Conservation (phyloP, 2,797 vertebrate species). For the Diplodus sargus region DNA sequence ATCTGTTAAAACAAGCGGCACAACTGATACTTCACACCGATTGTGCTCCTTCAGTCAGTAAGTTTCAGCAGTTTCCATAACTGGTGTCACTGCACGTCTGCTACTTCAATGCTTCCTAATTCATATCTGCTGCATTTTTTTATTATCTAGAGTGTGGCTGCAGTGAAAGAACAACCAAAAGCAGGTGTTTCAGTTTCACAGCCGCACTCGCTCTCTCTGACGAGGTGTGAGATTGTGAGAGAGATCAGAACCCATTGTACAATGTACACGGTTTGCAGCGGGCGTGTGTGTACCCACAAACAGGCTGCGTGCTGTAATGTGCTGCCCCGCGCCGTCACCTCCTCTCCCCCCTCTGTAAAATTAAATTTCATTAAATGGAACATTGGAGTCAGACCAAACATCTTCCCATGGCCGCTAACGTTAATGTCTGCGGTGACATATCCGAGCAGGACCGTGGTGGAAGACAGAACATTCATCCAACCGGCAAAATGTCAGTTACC, state of each 20-base stretch:
- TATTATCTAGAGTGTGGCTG: not conserved
- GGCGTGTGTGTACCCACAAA: not conserved
- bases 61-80: not conserved
- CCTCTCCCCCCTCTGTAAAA: not conserved
- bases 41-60: too few relatives aligned
- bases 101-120: not conserved
- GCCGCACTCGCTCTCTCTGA: not conserved
- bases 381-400: not conserved
- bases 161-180: not conserved
- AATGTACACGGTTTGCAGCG: not conserved
- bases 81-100: not conserved
- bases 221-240: not conserved
- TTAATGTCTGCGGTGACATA: conserved; percentile 16
- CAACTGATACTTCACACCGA: not conserved
- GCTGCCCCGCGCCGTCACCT: not conserved
- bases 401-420: not conserved
- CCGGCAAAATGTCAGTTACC: conserved; percentile 61
- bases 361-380: not conserved
- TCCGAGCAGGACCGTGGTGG: not conserved
- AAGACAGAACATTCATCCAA: conserved; percentile 32
- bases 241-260: not conserved
- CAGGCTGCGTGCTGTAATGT: not conserved
- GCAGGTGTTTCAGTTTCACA: not conserved
- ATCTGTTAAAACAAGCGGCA: too few relatives aligned
- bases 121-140: not conserved